Base-by-base conservation (phyloP, 2,113 vertebrate species). In the Syrmaticus mikado region DNA sequence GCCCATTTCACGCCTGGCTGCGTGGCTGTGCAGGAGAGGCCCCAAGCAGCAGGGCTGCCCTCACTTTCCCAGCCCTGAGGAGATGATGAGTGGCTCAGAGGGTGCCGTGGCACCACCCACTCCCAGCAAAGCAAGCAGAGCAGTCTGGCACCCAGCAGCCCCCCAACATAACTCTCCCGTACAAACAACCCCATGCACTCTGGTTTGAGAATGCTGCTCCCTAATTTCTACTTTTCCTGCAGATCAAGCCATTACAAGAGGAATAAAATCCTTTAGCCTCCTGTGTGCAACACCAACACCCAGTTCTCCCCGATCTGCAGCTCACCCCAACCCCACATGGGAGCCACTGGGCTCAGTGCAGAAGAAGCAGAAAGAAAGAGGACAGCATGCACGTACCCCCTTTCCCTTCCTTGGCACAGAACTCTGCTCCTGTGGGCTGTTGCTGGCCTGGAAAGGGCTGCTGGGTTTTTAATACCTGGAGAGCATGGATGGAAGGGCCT, bases 1-100 rank as follows among this genome's bases (percentile, higher is more conserved):
- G 76, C 58, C 40, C 64, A 50, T 94, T 96, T 91, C 91, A 93
- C 21, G 66, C 92, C 66, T 14, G 66, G 84, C 48, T 91, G 82
- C 65, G 13, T 1, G 2, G 55, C 72, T 50, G 76, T 5, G 72
- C 68, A 10, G 50, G 72, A 89, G 92, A 58, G 93, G 92, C 92
- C 86, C 86, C 70, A 19, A 40, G 1, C 0, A 4, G 30, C 79
- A 0, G 4, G 41, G 45, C 80, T 45, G 76, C 46, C 25, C 46
- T 15, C 3, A 2, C 41, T 85, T 77, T 62, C 64, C 93, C 90
- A 85, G 77, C 64, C 32, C 70, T 1, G 0, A 36, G 74, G 40
- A 20, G 52, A 16, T 1, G 1, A 24, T 4, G 32, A 57, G 57
- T 17, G 43, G n/a, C 8, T 13, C 7, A 0, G 41, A 43, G 40